Evolutionary conservation across 2,888 invertebrate species (phyloP).

Genomic region (Lasioglossum zephyrum): DNA sequence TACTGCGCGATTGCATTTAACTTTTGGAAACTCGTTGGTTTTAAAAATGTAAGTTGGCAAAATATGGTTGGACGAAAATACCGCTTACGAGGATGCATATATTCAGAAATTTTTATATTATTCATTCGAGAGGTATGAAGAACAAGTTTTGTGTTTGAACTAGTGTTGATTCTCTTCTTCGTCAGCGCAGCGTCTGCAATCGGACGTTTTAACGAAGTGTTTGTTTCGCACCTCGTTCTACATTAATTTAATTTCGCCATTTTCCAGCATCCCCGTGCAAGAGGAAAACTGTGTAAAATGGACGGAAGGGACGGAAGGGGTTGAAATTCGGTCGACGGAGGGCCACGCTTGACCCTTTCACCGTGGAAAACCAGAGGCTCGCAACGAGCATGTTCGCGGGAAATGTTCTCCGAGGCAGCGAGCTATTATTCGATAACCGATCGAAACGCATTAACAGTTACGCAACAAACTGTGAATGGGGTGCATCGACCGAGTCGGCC

Average conservation of each 20-base stretch:
- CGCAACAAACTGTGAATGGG: constrained; percentile 1
- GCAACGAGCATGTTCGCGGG: neutral
- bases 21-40: neutral
- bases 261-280: neutral
- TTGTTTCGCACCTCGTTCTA: neutral
- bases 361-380: neutral
- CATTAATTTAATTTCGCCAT: neutral
- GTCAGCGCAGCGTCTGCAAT: neutral
- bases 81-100: neutral
- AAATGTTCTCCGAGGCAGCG: neutral
- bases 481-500: neutral
- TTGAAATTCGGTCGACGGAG: neutral
- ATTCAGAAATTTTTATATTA: neutral
- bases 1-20: neutral
- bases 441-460: constrained; percentile 17
- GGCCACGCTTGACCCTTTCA: neutral
- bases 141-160: neutral
- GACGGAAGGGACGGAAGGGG: neutral
- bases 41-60: neutral
- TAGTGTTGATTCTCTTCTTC: neutral
- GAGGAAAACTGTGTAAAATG: neutral
- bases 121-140: neutral
- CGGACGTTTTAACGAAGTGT: neutral
- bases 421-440: constrained; percentile 8
- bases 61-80: neutral